Evolutionary conservation across 2,888 invertebrate genomes (phyloP).

Genomic region (Coenonympha arcania): DNA sequence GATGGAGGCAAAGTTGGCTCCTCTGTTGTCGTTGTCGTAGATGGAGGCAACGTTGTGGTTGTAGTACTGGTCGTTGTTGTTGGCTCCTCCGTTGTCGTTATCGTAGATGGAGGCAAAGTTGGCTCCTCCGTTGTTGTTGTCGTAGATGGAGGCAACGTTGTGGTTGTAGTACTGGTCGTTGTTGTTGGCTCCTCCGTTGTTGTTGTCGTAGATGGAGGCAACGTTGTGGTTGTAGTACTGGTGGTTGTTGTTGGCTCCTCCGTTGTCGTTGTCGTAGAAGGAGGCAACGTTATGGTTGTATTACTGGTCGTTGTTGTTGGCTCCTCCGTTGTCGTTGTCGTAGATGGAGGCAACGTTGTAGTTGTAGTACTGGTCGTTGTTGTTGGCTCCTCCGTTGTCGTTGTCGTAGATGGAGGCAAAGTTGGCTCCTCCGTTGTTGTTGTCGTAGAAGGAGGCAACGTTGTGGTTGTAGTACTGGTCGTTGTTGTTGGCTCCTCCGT

Average conservation of each 20-base stretch:
- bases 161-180: background rate
- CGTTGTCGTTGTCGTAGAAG: background rate
- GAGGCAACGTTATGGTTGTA: background rate
- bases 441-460: background rate
- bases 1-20: background rate
- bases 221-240: background rate
- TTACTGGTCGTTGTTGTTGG: background rate
- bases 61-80: background rate
- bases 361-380: background rate
- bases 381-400: background rate
- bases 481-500: background rate
- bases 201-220: background rate
- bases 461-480: background rate
- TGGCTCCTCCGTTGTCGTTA: background rate
- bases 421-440: background rate
- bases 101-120: background rate
- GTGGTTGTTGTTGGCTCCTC: background rate
- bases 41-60: background rate
- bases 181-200: background rate
- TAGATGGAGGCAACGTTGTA: background rate
- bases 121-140: no score
- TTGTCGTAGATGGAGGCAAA: no score
- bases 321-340: no score
- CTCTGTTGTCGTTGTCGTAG: background rate
- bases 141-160: background rate